Percentiles rank a stretch among this genome's conserved stretches.
Conservation (phyloP, 2,113 vertebrate species). For the Rhadina sibilatrix region DNA sequence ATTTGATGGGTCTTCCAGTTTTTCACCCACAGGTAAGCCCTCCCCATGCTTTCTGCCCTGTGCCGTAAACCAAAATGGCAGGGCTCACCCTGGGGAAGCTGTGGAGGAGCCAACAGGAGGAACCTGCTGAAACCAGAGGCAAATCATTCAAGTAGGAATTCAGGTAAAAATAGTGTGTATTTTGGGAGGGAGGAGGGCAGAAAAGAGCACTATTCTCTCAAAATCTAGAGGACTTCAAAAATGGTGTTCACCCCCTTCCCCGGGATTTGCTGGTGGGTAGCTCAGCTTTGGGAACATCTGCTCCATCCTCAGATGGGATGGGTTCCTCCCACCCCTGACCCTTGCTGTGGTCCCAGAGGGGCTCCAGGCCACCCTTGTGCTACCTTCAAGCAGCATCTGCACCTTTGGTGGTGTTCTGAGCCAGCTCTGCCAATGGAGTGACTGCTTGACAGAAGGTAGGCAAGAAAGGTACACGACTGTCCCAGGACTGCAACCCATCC, state of each 20-base stretch:
- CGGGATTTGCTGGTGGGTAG: background rate
- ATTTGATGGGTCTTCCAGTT: background rate
- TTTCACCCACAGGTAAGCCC: background rate
- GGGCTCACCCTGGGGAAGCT: fast-evolving
- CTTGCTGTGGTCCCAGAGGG: background rate
- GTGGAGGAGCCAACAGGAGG: background rate
- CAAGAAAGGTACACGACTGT: background rate
- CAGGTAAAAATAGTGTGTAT: background rate
- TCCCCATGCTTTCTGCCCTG: fast-evolving
- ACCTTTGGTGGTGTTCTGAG: background rate
- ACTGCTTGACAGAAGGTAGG: background rate
- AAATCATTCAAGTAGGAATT: background rate
- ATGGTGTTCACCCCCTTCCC: background rate
- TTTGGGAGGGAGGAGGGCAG: background rate
- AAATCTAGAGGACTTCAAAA: background rate
- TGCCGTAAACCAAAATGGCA: background rate
- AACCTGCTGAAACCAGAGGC: background rate
- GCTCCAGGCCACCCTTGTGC: background rate
- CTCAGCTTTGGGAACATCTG: background rate
- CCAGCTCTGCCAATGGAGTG: background rate
- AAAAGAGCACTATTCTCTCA: background rate
- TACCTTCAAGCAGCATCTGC: background rate
- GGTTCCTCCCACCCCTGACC: background rate
- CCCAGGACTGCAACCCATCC: background rate
- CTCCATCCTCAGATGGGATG: background rate